Conservation (phyloP, 2,888 invertebrate species). For the Timema podura region DNA sequence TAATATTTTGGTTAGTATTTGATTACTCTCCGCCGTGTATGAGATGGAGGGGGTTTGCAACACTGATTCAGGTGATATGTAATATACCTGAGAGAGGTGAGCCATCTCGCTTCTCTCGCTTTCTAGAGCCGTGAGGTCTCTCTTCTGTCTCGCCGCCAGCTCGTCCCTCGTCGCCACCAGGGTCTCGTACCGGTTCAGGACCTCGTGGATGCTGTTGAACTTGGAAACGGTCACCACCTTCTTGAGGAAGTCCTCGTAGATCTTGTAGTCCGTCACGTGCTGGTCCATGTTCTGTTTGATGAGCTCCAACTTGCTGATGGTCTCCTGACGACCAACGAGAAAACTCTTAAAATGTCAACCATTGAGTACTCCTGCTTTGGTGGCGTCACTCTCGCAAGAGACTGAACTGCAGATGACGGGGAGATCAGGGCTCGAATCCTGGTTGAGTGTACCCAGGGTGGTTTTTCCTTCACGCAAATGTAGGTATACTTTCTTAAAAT, state of each 20-base stretch:
- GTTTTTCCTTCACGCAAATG: too few species aligned
- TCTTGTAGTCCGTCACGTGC: slow-evolving; percentile 5
- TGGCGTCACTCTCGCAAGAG: too few species aligned
- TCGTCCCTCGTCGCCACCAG: slow-evolving; percentile 10
- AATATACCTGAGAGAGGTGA: neutral
- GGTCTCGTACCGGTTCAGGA: slow-evolving; percentile 11
- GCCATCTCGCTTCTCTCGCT: neutral
- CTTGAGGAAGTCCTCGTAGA: slow-evolving; percentile 4
- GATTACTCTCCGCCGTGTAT: too few species aligned
- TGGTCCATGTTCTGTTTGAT: slow-evolving; percentile 1
- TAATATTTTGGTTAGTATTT: too few species aligned
- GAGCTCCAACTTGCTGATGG: neutral
- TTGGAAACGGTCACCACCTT: neutral
- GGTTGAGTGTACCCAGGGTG: too few species aligned
- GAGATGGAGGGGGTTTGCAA: too few species aligned
- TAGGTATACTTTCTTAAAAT: too few species aligned
- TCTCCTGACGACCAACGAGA: neutral
- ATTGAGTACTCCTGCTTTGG: too few species aligned
- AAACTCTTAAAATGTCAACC: too few species aligned
- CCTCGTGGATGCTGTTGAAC: neutral
- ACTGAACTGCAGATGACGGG: too few species aligned
- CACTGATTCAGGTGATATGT: too few species aligned
- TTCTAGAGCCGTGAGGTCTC: neutral
- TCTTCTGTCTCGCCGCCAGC: neutral
- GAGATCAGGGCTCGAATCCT: too few species aligned